phyloP scores from a whole-genome alignment of 2,797 vertebrate species.

The Anabacerthia variegaticeps region DNA sequence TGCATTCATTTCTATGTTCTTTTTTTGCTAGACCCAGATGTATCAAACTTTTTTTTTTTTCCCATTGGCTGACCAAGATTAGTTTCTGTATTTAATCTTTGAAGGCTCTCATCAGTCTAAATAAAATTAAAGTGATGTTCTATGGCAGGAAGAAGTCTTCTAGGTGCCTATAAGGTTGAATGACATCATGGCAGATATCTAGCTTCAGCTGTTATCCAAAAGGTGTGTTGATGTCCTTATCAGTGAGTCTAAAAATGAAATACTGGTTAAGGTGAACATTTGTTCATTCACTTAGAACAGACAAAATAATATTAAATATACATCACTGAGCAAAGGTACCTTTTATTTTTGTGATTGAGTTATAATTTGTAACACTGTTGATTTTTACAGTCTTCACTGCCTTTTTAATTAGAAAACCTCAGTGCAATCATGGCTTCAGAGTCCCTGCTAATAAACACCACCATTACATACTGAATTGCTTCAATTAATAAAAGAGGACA shows the following conservation, averaged over 20 bases:
- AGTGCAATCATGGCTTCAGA: neutral
- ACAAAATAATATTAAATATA: neutral
- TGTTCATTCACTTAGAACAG: neutral
- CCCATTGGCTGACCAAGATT: neutral
- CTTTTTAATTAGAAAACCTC: neutral
- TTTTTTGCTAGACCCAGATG: neutral
- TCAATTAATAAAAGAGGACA: neutral
- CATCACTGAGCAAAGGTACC: neutral
- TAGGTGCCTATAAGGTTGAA: neutral
- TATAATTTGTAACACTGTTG: neutral
- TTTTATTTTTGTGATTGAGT: neutral
- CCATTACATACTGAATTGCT: neutral
- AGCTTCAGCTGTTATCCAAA: neutral
- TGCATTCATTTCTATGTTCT: neutral
- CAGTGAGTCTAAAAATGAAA: neutral
- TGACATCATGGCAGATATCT: neutral
- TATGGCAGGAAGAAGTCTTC: neutral
- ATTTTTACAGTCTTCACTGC: neutral
- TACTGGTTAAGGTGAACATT: neutral
- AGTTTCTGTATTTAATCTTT: neutral
- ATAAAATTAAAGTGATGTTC: neutral
- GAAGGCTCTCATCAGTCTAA: neutral
- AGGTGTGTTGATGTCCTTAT: neutral
- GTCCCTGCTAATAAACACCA: neutral
- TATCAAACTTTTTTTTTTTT: neutral